A percentile compares a stretch with the other conserved stretches of the same genome.
These are phyloP conservation scores for Nasonovia ribisnigri DNA, from an alignment of 2,888 invertebrate genomes.

Conservation along the genomic window DNA sequence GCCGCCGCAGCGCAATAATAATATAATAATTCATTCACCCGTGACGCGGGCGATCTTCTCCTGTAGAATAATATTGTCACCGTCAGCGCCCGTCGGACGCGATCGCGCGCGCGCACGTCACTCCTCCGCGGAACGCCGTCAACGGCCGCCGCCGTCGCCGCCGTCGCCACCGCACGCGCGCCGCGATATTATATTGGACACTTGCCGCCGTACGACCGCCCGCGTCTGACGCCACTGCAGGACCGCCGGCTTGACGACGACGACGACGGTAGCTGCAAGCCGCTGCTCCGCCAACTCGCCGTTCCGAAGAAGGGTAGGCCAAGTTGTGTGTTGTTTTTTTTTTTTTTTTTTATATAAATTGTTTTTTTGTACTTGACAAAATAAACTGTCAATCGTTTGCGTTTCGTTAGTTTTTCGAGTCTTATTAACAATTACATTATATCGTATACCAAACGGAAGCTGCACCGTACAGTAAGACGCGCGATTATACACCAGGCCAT, in stretches of 20 bases:
- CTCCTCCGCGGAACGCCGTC: not conserved
- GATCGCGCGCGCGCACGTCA: not conserved
- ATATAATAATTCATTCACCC: not conserved
- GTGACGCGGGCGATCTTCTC: not conserved
- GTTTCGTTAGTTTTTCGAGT: not conserved
- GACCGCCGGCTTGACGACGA: not conserved
- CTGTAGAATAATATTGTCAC: not conserved
- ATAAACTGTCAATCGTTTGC: not conserved
- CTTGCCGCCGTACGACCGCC: constrained; percentile 1
- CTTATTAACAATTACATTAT: not conserved
- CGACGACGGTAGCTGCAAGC: constrained; percentile 11
- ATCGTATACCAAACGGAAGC: not conserved
- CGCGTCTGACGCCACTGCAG: not conserved
- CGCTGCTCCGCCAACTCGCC: constrained; percentile 10
- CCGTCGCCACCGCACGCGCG: not conserved
- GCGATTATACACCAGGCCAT: not conserved
- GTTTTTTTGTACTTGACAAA: not conserved
- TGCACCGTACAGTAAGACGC: not conserved
- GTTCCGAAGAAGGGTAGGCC: not conserved
- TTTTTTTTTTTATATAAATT: not conserved
- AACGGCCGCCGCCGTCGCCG: not conserved
- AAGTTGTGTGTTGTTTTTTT: not conserved
- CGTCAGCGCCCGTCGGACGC: constrained; percentile 5
- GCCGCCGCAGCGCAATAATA: not conserved
- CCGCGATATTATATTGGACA: not conserved